A percentile compares a stretch with the other conserved stretches of the same genome.
These are phyloP conservation scores for Corythaixoides concolor DNA, from an alignment of 2,113 vertebrate species.

Conservation along the genomic window DNA sequence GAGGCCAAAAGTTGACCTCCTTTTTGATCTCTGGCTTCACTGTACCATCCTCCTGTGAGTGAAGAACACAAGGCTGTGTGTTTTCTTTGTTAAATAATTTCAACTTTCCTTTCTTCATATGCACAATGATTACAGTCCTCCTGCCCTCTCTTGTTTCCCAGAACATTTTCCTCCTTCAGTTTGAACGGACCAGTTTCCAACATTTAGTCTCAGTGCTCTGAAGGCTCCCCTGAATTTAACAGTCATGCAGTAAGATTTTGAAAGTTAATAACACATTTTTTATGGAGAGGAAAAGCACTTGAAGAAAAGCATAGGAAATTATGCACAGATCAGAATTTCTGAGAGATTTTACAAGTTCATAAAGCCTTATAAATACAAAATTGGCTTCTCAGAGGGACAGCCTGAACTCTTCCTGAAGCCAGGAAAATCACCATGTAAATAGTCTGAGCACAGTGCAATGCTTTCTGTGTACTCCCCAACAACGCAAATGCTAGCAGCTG, in stretches of 20 bases:
- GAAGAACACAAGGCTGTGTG: background rate
- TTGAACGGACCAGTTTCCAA: background rate
- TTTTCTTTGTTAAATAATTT: background rate
- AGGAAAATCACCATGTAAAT: background rate
- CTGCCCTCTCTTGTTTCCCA: background rate
- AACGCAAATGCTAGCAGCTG: background rate
- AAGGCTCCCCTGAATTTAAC: background rate
- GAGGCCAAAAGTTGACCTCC: background rate
- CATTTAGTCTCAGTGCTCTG: background rate
- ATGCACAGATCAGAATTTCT: background rate
- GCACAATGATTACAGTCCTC: background rate
- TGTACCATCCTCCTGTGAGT: background rate
- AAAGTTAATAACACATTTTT: slow-evolving; percentile 39
- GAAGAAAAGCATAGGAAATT: background rate
- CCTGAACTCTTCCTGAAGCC: background rate
- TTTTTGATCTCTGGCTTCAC: background rate
- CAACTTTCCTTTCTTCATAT: background rate
- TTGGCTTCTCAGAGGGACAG: background rate
- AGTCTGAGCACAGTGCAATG: background rate
- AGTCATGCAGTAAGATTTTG: background rate
- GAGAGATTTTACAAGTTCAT: slow-evolving; percentile 18
- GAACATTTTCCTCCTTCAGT: background rate
- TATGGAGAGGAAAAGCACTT: slow-evolving; percentile 11
- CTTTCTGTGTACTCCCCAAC: background rate
- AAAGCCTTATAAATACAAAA: slow-evolving; percentile 42